These are phyloP conservation scores for Sparus aurata DNA, from an alignment of 2,797 vertebrate species.

Conservation along the genomic window DNA sequence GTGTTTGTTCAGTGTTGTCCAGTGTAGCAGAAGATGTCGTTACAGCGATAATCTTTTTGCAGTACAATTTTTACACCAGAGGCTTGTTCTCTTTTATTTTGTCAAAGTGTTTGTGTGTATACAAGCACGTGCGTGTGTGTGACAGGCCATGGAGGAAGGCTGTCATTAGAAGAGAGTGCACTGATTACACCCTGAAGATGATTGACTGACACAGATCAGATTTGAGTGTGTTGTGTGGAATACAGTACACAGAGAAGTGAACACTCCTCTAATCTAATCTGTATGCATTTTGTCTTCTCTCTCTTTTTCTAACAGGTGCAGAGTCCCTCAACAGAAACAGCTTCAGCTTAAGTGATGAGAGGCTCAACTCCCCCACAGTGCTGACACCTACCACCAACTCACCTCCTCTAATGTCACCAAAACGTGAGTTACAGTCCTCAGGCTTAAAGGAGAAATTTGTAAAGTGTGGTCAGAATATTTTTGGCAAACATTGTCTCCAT, in stretches of 20 bases:
- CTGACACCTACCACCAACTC: slow-evolving; percentile 84
- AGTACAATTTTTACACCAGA: slow-evolving; percentile 5
- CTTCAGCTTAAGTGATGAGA: slow-evolving; percentile 96
- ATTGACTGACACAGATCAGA: slow-evolving; percentile 62
- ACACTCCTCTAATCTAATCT: background rate
- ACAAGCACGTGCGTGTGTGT: slow-evolving; percentile 68
- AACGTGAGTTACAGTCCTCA: slow-evolving; percentile 82
- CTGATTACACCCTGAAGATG: slow-evolving; percentile 58
- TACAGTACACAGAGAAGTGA: background rate
- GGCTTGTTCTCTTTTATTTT: background rate
- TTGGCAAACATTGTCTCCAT: too few relatives aligned
- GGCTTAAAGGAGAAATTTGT: too few relatives aligned
- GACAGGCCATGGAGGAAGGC: slow-evolving; percentile 35
- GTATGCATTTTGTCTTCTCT: slow-evolving; percentile 6
- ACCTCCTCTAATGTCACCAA: slow-evolving; percentile 86
- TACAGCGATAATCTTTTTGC: background rate
- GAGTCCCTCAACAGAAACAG: slow-evolving; percentile 94
- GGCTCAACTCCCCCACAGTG: slow-evolving; percentile 91
- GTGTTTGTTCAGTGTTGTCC: background rate
- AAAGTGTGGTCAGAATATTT: too few relatives aligned
- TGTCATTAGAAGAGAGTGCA: slow-evolving; percentile 73
- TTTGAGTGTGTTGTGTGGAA: slow-evolving; percentile 15
- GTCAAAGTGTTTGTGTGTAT: slow-evolving; percentile 29
- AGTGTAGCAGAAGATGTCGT: background rate
- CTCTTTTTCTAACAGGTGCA: slow-evolving; percentile 86